Evolutionary conservation across 2,888 invertebrate species (phyloP).

Genomic region (Thecocarcelia acutangulata): DNA sequence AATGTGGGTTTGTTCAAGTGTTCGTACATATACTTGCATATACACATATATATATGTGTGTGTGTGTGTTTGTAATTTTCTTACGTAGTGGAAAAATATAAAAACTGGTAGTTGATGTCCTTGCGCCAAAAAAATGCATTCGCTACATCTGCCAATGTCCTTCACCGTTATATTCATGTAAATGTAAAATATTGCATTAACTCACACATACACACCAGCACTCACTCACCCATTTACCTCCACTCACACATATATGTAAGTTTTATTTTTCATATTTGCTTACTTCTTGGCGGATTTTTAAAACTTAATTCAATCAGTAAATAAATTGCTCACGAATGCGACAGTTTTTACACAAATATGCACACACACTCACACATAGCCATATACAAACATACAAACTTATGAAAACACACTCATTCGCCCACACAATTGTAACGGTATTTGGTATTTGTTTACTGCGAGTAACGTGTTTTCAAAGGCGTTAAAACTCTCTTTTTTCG

Average conservation of each 20-base stretch:
- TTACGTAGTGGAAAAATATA: conserved; percentile 53
- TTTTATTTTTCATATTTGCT: neutral
- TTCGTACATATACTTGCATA: neutral
- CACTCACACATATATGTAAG: neutral
- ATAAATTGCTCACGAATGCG: conserved; percentile 36
- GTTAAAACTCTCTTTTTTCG: conserved; percentile 37
- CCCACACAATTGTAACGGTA: neutral
- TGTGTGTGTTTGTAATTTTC: conserved; percentile 41
- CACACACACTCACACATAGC: neutral
- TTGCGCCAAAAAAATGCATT: conserved; percentile 70
- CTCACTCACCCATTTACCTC: neutral
- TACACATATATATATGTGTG: neutral
- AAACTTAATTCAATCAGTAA: conserved; percentile 50
- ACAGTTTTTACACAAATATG: conserved; percentile 3
- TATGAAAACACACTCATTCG: neutral
- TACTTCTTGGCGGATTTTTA: conserved; percentile 28
- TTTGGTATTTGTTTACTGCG: conserved; percentile 31
- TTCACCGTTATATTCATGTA: conserved; percentile 71
- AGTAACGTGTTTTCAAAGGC: conserved; percentile 22
- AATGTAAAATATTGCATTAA: conserved; percentile 61
- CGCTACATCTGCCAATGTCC: conserved; percentile 68
- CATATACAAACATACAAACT: too few relatives aligned
- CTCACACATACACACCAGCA: conserved; percentile 37
- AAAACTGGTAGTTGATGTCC: conserved; percentile 64
- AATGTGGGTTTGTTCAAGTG: conserved; percentile 12